Evolutionary conservation across 2,113 vertebrate species (phyloP).

Genomic region (Tetrax tetrax): DNA sequence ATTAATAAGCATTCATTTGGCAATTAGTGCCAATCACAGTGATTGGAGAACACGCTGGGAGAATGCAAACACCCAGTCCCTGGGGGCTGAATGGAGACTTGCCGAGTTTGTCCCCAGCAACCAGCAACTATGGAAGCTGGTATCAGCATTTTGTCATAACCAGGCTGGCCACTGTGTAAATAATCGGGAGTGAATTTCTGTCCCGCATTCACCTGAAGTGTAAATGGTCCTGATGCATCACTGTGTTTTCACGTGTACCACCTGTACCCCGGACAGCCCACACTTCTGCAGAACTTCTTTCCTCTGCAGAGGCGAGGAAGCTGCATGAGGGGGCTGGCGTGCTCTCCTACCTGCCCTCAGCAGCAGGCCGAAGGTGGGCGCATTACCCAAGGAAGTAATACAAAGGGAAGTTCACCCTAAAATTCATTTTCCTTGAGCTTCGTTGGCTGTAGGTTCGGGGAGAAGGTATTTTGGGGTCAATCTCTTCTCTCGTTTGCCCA

Average conservation of each 20-base stretch:
- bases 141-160: neutral
- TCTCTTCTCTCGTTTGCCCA: neutral
- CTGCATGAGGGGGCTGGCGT: neutral
- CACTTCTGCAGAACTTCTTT: neutral
- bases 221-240: fast-evolving
- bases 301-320: neutral
- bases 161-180: neutral
- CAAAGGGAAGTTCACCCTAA: neutral
- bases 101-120: neutral
- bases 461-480: neutral
- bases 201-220: neutral
- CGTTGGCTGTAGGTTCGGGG: neutral
- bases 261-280: fast-evolving
- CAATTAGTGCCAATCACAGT: neutral
- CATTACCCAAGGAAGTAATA: neutral
- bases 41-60: neutral
- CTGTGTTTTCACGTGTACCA: neutral
- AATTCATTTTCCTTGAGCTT: neutral
- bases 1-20: neutral
- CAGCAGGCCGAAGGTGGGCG: neutral
- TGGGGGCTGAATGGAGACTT: neutral
- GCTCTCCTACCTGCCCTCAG: neutral
- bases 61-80: neutral
- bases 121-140: neutral
- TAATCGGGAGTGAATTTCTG: neutral